These are phyloP conservation scores for Zeus faber DNA, from an alignment of 2,113 vertebrate genomes.

Conservation along the genomic window DNA sequence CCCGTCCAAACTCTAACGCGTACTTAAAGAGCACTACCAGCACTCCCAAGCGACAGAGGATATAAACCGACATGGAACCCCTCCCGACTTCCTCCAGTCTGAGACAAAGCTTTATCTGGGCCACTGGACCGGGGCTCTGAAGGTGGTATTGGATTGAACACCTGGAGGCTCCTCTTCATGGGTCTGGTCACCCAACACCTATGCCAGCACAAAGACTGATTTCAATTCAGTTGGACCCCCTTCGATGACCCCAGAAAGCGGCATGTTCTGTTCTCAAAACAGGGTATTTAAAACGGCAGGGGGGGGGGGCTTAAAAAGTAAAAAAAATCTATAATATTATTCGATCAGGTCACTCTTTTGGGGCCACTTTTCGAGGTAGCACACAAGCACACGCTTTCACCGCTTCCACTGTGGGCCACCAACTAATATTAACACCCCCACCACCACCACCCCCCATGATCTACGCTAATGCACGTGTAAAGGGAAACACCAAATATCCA, in stretches of 20 bases:
- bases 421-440: conserved; percentile 13
- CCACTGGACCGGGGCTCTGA: too few relatives aligned
- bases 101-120: too few relatives aligned
- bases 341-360: conserved; percentile 18
- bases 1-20: background rate
- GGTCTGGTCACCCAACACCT: conserved; percentile 35
- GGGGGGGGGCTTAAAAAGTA: too few relatives aligned
- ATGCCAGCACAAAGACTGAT: conserved; percentile 64
- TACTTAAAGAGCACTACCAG: conserved; percentile 14
- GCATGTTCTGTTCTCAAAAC: conserved; percentile 44
- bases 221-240: conserved; percentile 23
- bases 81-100: too few relatives aligned
- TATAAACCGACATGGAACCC: too few relatives aligned
- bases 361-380: conserved; percentile 29
- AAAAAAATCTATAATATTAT: too few relatives aligned
- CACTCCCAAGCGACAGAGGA: too few relatives aligned
- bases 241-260: too few relatives aligned
- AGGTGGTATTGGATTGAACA: too few relatives aligned
- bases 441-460: background rate
- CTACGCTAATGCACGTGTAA: too few relatives aligned
- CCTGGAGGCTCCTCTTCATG: conserved; percentile 31
- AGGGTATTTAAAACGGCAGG: conserved; percentile 47
- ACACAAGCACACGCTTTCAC: too few relatives aligned
- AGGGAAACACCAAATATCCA: conserved; percentile 20
- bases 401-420: background rate